Evolutionary conservation across 1,140 invertebrate genomes (phyloP), one percentile per base, ranked within the genome.

Genomic region (Muscidifurax raptorellus): DNA sequence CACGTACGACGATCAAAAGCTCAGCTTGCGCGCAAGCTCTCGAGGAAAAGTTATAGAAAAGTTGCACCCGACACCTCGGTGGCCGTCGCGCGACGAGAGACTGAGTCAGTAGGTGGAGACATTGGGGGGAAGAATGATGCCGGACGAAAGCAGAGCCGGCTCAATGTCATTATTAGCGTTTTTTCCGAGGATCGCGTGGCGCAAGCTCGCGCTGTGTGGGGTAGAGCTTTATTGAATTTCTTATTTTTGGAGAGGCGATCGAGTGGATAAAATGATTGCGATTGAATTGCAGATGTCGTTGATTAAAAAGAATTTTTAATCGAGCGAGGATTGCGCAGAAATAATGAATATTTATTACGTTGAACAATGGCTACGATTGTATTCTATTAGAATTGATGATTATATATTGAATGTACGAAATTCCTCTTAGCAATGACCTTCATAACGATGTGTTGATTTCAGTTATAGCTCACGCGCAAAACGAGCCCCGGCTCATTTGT

Each of bases 61-160:
- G 69, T 84, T 84, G 83, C 83, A 84, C 83, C 52, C 83, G 83
- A 75, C 83, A 84, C 83, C 12, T 79, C 82, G 36, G 27, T 25
- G 76, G 25, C 30, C 36, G 64, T n/a, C 22, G 52, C 52, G 52
- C 22, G 69, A 76, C 27, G 52, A 66, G 13, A n/a, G 44, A 30
- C 47, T 77, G 72, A 82, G 71, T 76, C 72, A 77, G 72, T 47
- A 27, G 64, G 74, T 83, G 74, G 30, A 64, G 52, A 47, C n/a
- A 67, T 28, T 30, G 25, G 7, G 80, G 30, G 32, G 28, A 25
- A 30, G 44, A 32, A 13, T 72, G 27, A 44, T 22, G 36, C 0
- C 22, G 9, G 78, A 30, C 28, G 36, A 30, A n/a, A 22, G 52
- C 22, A 77, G 59, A 71, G 27, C 12, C 40, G 36, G 2, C 80